These are phyloP conservation scores for Rana temporaria DNA, from an alignment of 2,113 vertebrate genomes.

Conservation along the genomic window DNA sequence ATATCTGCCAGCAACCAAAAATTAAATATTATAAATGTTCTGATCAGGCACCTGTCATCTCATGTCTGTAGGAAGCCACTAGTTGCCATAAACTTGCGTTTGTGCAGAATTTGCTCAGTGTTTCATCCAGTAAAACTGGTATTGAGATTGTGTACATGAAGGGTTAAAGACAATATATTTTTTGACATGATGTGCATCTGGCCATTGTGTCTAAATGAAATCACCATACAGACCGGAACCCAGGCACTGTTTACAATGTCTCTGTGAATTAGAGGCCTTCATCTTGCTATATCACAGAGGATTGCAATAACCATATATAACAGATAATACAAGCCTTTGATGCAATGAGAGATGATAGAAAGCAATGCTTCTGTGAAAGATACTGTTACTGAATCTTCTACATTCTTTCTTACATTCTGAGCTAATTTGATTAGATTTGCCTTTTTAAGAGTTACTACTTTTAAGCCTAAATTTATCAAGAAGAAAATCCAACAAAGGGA, in stretches of 20 bases:
- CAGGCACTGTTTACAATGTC: constrained; percentile 42
- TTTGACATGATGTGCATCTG: constrained; percentile 14
- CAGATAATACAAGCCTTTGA: constrained; percentile 25
- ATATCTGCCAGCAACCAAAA: too few relatives aligned
- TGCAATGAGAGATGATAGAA: constrained; percentile 48
- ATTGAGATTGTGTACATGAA: background rate
- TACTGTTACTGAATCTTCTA: constrained; percentile 4
- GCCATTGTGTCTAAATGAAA: constrained; percentile 45
- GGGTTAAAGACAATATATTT: constrained; percentile 26
- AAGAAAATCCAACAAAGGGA: background rate
- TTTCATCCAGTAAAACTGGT: background rate
- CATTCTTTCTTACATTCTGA: background rate
- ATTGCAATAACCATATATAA: constrained; percentile 41
- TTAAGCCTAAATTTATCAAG: background rate
- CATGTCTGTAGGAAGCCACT: too few relatives aligned
- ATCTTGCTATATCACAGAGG: constrained; percentile 48
- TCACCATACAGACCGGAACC: constrained; percentile 39
- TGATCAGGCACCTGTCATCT: too few relatives aligned
- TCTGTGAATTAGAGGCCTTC: constrained; percentile 42
- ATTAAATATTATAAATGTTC: too few relatives aligned
- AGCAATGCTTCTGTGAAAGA: constrained; percentile 44
- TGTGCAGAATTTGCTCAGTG: too few relatives aligned
- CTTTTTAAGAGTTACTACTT: constrained; percentile 1
- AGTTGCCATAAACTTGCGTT: too few relatives aligned
- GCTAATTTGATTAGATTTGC: constrained; percentile 11